phyloP scores from a whole-genome alignment of 2,113 vertebrate genomes.

The Leptocoma aspasia region DNA sequence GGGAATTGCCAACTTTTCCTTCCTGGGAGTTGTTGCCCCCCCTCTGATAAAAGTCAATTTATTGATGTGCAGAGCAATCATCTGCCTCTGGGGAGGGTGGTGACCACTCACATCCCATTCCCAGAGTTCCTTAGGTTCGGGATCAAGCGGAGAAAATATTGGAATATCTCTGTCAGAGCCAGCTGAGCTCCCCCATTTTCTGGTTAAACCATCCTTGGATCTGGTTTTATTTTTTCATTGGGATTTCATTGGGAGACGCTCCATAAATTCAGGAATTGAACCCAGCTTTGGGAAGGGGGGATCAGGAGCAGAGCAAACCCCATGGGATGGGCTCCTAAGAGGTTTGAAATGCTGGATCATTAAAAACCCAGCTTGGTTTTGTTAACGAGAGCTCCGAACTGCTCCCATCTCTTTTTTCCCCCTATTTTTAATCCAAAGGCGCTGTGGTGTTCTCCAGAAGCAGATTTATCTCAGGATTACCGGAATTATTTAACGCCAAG shows the following conservation, averaged over 20 bases:
- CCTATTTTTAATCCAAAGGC: background rate
- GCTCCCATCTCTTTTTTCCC: background rate
- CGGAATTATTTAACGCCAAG: background rate
- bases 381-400: background rate
- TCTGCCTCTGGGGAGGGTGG: background rate
- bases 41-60: background rate
- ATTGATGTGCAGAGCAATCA: background rate
- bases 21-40: background rate
- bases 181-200: background rate
- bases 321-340: background rate
- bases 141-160: background rate
- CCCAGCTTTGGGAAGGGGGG: background rate
- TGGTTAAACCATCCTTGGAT: background rate
- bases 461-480: background rate
- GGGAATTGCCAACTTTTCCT: background rate
- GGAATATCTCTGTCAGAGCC: background rate
- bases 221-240: too few relatives aligned
- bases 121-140: background rate
- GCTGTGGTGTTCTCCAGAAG: background rate
- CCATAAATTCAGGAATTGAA: background rate
- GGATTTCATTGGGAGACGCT: background rate
- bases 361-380: background rate
- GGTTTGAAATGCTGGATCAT: background rate
- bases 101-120: background rate
- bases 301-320: background rate